These are phyloP conservation scores for Agrilus planipennis DNA, from an alignment of 1,140 invertebrate species.

Conservation along the genomic window DNA sequence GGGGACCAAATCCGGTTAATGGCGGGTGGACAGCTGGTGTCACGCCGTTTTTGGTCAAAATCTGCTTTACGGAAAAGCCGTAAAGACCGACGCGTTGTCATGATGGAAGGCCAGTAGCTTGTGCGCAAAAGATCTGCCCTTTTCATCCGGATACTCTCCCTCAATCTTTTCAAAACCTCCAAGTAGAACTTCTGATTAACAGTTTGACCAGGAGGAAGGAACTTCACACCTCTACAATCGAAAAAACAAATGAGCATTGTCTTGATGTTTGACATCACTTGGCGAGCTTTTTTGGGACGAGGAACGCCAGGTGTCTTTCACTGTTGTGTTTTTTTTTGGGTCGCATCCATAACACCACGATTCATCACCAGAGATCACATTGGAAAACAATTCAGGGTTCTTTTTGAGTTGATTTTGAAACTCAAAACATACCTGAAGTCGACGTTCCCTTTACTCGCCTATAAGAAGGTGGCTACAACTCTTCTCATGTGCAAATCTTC, in stretches of 20 bases:
- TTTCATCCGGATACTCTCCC: neutral
- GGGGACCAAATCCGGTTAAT: too few species aligned
- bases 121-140: neutral
- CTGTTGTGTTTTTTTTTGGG: neutral
- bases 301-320: slow-evolving; percentile 5
- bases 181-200: neutral
- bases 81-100: neutral
- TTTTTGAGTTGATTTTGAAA: too few species aligned
- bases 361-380: neutral
- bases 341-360: neutral
- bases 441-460: neutral
- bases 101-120: neutral
- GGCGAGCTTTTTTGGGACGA: slow-evolving; percentile 8
- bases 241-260: slow-evolving; percentile 14
- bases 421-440: too few species aligned
- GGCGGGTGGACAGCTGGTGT: too few species aligned
- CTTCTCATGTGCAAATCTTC: neutral
- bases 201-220: too few species aligned
- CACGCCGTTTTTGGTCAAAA: too few species aligned
- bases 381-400: neutral
- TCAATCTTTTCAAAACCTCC: neutral
- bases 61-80: neutral
- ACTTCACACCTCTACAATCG: slow-evolving; percentile 4
- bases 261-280: slow-evolving; percentile 12
- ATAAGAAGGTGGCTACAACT: neutral